Percentiles rank a stretch among this genome's conserved stretches.
Evolutionary conservation across 2,797 vertebrate genomes (phyloP).

Genomic region (Bradypus variegatus): DNA sequence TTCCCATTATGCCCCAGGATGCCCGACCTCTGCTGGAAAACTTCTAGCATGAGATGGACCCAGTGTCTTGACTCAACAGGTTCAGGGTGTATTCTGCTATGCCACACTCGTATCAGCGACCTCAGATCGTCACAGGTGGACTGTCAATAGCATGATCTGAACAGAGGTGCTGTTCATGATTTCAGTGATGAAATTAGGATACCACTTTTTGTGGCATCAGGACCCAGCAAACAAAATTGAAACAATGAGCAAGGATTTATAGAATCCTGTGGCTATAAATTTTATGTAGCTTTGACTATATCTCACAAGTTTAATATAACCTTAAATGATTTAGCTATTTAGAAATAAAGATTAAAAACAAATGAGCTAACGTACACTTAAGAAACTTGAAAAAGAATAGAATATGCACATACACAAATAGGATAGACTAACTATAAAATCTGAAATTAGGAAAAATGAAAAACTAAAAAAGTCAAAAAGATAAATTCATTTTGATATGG

Average conservation of each 20-base stretch:
- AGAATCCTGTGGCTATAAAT: neutral
- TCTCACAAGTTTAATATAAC: neutral
- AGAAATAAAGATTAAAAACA: neutral
- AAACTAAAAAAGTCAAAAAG: neutral
- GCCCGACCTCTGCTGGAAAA: neutral
- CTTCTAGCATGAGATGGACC: neutral
- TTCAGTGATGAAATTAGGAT: neutral
- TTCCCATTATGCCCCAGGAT: neutral
- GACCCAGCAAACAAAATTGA: neutral
- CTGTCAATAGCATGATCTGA: neutral
- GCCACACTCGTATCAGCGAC: too few species aligned
- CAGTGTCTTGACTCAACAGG: neutral
- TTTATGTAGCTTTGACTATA: neutral
- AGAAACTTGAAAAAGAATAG: neutral
- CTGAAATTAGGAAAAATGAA: neutral
- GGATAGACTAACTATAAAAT: neutral
- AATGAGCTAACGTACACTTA: neutral
- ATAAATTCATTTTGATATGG: neutral
- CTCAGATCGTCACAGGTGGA: neutral
- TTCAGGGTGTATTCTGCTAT: neutral
- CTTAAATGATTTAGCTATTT: neutral
- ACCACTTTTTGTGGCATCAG: neutral
- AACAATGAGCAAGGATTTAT: neutral
- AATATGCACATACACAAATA: neutral
- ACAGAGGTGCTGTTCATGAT: neutral